Conservation (phyloP, 2,888 invertebrate species). For the Caenorhabditis sp. region DNA sequence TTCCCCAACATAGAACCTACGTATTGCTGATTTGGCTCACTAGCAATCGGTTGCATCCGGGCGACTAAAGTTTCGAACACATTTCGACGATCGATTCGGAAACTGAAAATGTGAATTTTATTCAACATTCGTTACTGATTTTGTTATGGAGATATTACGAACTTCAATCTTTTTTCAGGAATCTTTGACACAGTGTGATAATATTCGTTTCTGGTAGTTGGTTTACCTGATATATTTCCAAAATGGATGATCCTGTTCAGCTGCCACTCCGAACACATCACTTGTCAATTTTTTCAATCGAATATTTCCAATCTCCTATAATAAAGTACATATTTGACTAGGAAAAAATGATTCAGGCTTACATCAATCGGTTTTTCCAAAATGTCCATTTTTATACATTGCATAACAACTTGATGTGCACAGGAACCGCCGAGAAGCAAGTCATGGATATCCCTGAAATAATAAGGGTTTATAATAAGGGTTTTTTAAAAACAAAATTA, state of each 20-base stretch:
- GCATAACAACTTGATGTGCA: slow-evolving; percentile 31
- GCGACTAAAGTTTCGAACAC: slow-evolving; percentile 30
- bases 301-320: slow-evolving; percentile 27
- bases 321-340: background rate
- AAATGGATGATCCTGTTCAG: slow-evolving; percentile 37
- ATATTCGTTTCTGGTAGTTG: no score
- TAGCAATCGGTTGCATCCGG: slow-evolving; percentile 3
- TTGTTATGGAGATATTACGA: no score
- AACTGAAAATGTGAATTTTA: background rate
- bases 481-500: background rate
- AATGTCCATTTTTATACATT: slow-evolving; percentile 24
- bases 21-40: background rate
- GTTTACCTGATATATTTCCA: slow-evolving; percentile 27
- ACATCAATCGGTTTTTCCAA: slow-evolving; percentile 33
- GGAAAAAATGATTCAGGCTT: background rate
- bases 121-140: no score
- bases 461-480: background rate
- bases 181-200: no score
- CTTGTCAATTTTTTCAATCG: slow-evolving; percentile 35
- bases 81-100: slow-evolving; percentile 26
- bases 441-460: slow-evolving; percentile 27
- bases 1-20: background rate
- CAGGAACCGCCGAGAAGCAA: slow-evolving; percentile 25
- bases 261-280: slow-evolving; percentile 19
- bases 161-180: no score